Evolutionary conservation across 2,113 vertebrate genomes (phyloP), one percentile per base, ranked within the genome.

Genomic region (Trichomycterus rosablanca): DNA sequence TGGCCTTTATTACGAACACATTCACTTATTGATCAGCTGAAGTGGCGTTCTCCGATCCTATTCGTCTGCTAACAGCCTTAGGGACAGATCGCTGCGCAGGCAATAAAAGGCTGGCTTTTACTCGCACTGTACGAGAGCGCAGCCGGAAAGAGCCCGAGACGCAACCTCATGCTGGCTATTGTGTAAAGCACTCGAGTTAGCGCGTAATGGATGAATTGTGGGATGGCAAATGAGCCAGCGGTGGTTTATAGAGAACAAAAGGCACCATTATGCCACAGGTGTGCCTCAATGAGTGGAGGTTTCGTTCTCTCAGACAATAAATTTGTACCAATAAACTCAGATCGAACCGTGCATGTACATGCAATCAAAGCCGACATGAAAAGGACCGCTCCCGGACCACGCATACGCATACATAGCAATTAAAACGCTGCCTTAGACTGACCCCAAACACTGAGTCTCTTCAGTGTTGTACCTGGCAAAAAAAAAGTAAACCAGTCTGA

Each of bases 251-350:
- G 46, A 49, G 43, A 72, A 72, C 69, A 72, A 72, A 72, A 72
- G 66, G 58, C 48, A 39, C 40, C 53, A 72, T 72, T 72, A 72
- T 72, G 46, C 63, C 63, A 62, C 69, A 72, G 69, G 69, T 71
- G 69, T 71, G 69, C 69, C 35, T 63, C 39, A 63, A 66, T 72
- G 64, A 67, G 42, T 57, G n/a, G 52, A 43, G 55, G 43, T 57
- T 67, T 67, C 19, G 44, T 72, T 52, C 53, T 40, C 39, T 66
- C 56, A 71, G 43, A 71, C 68, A 39, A 71, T 71, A 56, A 55
- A 63, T 58, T 45, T 72, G 53, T 63, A 53, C 52, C 64, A 62
- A 63, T 72, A 72, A 72, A 72, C 22, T 16, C 34, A 56, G 43
- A 39, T 45, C 28, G 23, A 46, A n/a, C 37, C 51, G 34, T 26